Conservation (phyloP, 1,140 invertebrate species). For the Panagrolaimus sp. region DNA sequence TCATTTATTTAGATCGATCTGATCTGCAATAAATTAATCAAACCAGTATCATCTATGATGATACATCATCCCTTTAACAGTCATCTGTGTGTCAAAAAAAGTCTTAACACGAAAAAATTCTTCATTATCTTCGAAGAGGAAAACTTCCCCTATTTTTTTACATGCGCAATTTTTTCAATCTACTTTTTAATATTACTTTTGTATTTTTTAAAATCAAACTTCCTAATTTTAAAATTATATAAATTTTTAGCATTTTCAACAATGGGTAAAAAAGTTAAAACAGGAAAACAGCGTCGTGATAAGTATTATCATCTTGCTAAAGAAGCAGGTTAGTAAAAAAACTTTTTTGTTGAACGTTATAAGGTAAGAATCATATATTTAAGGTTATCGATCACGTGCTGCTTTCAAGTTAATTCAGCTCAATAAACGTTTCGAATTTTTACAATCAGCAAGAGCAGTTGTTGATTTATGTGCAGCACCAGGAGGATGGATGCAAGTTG, state of each 20-base stretch:
- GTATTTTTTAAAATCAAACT: too few species aligned
- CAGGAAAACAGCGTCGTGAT: constrained; percentile 94
- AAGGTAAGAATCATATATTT: constrained; percentile 45
- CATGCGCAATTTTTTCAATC: too few species aligned
- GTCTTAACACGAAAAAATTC: too few species aligned
- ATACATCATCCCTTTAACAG: too few species aligned
- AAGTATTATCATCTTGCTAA: constrained; percentile 97
- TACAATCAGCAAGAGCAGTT: constrained; percentile 88
- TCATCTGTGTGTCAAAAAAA: too few species aligned
- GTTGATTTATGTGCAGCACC: constrained; percentile 97
- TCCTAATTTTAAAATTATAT: too few species aligned
- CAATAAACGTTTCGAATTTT: constrained; percentile 92
- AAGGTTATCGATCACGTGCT: constrained; percentile 88
- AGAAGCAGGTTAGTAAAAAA: constrained; percentile 80
- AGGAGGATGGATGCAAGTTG: constrained; percentile 99
- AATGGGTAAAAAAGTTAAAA: constrained; percentile 94
- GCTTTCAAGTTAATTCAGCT: constrained; percentile 97
- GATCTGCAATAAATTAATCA: too few species aligned
- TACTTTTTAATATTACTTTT: too few species aligned
- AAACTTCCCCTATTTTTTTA: too few species aligned
- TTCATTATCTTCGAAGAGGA: too few species aligned
- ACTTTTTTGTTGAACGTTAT: not conserved
- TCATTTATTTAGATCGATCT: too few species aligned
- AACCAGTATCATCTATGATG: too few species aligned
- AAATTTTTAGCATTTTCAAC: not conserved